Evolutionary conservation across 1,140 invertebrate species (phyloP).

Genomic region (Plutomurus gul): DNA sequence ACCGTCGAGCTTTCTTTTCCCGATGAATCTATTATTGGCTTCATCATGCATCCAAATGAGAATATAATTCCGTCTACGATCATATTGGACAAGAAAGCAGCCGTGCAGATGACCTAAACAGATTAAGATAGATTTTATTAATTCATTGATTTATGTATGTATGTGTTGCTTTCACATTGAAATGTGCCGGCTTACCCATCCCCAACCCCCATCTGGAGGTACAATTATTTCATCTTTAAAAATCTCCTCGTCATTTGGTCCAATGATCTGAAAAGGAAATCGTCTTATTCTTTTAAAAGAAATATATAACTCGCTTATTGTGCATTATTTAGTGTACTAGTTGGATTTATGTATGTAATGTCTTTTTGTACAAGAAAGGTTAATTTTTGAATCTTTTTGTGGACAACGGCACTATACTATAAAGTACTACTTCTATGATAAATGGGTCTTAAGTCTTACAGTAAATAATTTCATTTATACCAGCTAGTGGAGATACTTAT

Average conservation of each 20-base stretch:
- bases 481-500: too few species aligned
- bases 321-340: neutral
- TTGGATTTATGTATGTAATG: neutral
- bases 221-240: conserved; percentile 61
- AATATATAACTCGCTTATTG: neutral
- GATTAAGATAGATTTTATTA: neutral
- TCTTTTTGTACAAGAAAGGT: neutral
- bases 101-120: conserved; percentile 71
- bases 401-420: too few species aligned
- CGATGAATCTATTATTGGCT: conserved; percentile 61
- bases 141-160: neutral
- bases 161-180: neutral
- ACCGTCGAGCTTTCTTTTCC: conserved; percentile 66
- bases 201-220: conserved; percentile 83
- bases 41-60: conserved; percentile 78
- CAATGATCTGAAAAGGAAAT: conserved; percentile 34
- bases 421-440: too few species aligned
- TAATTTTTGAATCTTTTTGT: too few species aligned
- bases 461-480: too few species aligned
- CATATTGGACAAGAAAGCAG: conserved; percentile 92
- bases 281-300: too few species aligned
- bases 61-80: conserved; percentile 97
- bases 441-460: too few species aligned
- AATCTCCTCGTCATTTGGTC: conserved; percentile 49
- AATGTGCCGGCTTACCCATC: conserved; percentile 69